These are phyloP conservation scores for Gulo gulo DNA, from an alignment of 2,113 vertebrate genomes.

Conservation along the genomic window DNA sequence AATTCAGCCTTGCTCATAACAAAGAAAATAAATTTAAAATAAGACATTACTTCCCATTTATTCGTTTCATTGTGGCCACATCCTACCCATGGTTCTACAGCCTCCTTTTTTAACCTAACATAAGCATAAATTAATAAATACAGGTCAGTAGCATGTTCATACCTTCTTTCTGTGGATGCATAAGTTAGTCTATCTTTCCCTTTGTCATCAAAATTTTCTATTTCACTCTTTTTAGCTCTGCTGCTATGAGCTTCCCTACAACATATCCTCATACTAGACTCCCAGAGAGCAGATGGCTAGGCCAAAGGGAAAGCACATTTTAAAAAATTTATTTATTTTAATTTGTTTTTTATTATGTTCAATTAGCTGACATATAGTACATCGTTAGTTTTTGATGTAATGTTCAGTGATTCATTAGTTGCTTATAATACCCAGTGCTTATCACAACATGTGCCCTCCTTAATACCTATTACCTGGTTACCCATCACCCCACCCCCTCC, in stretches of 20 bases:
- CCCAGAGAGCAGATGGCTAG: background rate
- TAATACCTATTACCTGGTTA: no score
- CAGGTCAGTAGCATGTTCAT: background rate
- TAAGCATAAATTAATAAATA: background rate
- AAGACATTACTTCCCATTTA: background rate
- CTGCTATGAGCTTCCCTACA: background rate
- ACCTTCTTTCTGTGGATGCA: background rate
- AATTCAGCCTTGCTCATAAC: background rate
- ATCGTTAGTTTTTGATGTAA: no score
- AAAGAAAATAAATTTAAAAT: background rate
- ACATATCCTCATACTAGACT: background rate
- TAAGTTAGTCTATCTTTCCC: background rate
- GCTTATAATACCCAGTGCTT: no score
- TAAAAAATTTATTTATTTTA: no score
- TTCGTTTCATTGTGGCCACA: background rate
- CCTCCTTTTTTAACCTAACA: background rate
- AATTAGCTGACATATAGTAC: no score
- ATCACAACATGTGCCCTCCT: no score
- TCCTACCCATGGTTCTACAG: background rate
- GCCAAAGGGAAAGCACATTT: background rate
- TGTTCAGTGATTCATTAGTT: no score
- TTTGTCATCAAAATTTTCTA: background rate
- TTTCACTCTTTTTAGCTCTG: background rate
- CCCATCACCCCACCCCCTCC: no score
- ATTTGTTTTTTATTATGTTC: no score